Evolutionary conservation across 23 tunicate genomes (phyloP), one percentile per base, ranked within the genome.

Genomic region (Trididemnum clinides): DNA sequence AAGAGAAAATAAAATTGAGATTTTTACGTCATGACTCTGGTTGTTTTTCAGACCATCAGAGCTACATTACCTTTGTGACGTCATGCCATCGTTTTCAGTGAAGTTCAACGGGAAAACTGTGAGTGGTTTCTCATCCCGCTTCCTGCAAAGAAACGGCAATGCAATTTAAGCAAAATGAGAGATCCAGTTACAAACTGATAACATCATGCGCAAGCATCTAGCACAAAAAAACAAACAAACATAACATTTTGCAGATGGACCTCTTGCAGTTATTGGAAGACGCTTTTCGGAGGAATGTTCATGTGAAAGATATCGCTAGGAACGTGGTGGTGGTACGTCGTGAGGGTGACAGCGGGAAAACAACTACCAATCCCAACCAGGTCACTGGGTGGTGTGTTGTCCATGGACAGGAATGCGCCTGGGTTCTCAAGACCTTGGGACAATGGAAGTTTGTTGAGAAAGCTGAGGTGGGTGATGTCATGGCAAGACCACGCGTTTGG

Each of bases 381-480:
- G n/a, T 66, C 31, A 6, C 75, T 66, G 75, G 75, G 36, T 66
- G 75, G 75, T 66, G 75, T 37, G n/a, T 66, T 6, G 37, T 66
- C 6, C 30, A 31, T 4, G 75, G 75, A 29, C 37, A 36, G 7
- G 75, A 37, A 6, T 66, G 75, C 37, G 75, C 75, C 12, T 66
- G 75, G 75, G 75, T 66, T 66, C 37, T 66, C 7, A 20, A 66
- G 22, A 66, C 75, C 31, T 32, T 66, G 37, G 75, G 31, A 23
- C 10, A 66, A 4, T 66, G 75, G 75, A 31, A 31, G n/a, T 66
- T 66, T 66, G 30, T 66, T 6, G 10, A 66, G 10, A 31, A 10
- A 31, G 75, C n/a, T 5, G 26, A 59, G 26, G 69, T 59, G n/a
- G n/a, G n/a, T n/a, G n/a, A n/a, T n/a, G n/a, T n/a, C n/a, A n/a